Evolutionary conservation across 2,888 invertebrate species (phyloP).

Genomic region (Lasioglossum leucozonium): DNA sequence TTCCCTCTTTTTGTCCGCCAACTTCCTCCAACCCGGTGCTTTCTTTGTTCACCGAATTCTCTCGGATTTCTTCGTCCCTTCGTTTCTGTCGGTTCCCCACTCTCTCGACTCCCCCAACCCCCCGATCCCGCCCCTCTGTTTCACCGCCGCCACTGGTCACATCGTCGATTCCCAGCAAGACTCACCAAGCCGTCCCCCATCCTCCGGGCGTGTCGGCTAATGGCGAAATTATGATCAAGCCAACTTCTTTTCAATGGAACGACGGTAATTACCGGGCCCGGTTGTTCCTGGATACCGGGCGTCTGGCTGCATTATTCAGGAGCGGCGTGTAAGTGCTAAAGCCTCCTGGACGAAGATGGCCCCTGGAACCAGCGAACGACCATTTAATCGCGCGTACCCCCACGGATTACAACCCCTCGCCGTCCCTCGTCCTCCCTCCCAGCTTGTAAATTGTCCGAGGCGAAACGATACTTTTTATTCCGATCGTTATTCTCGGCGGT

Average conservation of each 20-base stretch:
- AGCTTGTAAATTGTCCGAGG: neutral
- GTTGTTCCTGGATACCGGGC: conserved; percentile 67
- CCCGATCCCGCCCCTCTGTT: too few species aligned
- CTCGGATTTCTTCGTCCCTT: neutral
- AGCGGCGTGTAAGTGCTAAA: conserved; percentile 57
- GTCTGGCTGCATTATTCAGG: conserved; percentile 74
- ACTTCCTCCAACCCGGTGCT: conserved; percentile 17
- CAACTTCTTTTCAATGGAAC: conserved; percentile 76
- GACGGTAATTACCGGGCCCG: conserved; percentile 74
- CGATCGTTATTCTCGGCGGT: neutral
- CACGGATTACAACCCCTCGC: conserved; percentile 27
- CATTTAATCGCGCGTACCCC: conserved; percentile 59
- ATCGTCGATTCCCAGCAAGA: conserved; percentile 18
- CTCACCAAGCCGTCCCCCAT: neutral
- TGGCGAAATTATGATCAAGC: conserved; percentile 76
- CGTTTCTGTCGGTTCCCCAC: neutral
- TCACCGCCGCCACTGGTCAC: neutral
- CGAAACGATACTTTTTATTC: neutral
- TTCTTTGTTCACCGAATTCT: conserved; percentile 14
- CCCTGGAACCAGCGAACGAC: conserved; percentile 44
- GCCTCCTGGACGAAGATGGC: conserved; percentile 23
- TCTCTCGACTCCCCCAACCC: neutral
- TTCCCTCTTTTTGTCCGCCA: neutral
- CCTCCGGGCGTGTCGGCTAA: conserved; percentile 65
- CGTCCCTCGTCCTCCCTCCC: neutral